These are phyloP conservation scores for Spinus pinus DNA, from an alignment of 2,797 vertebrate genomes.

Conservation along the genomic window DNA sequence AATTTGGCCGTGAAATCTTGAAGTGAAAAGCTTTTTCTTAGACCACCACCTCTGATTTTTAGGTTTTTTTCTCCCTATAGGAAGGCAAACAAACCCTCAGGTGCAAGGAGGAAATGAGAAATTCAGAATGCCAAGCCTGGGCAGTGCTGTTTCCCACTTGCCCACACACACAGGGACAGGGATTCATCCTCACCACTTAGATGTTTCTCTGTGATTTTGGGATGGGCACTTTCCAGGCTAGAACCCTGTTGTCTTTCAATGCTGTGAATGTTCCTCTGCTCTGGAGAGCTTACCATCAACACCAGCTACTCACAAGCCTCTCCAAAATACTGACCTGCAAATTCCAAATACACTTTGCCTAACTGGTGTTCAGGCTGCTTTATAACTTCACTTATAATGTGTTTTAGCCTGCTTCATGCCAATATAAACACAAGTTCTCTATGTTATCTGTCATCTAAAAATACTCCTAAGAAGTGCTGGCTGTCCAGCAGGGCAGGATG, in stretches of 20 bases:
- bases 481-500: background rate
- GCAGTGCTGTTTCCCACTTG: background rate
- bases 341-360: background rate
- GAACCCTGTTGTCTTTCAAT: background rate
- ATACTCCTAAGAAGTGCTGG: background rate
- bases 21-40: background rate
- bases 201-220: background rate
- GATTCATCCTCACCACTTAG: background rate
- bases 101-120: background rate
- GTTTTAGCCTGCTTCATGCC: background rate
- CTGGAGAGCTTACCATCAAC: background rate
- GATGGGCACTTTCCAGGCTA: background rate
- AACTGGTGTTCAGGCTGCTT: background rate
- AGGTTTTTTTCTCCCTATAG: background rate
- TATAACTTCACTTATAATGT: background rate
- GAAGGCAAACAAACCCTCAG: background rate
- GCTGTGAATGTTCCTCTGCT: background rate
- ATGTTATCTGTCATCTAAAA: background rate
- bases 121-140: background rate
- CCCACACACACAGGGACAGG: background rate
- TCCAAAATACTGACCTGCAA: background rate
- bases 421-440: conserved; percentile 7
- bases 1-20: background rate
- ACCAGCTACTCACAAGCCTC: background rate
- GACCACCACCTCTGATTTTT: background rate